Percentiles rank a stretch among this genome's conserved stretches.
phyloP scores from a whole-genome alignment of 2,113 vertebrate species.

The Sinocyclocheilus maitianheensis region DNA sequence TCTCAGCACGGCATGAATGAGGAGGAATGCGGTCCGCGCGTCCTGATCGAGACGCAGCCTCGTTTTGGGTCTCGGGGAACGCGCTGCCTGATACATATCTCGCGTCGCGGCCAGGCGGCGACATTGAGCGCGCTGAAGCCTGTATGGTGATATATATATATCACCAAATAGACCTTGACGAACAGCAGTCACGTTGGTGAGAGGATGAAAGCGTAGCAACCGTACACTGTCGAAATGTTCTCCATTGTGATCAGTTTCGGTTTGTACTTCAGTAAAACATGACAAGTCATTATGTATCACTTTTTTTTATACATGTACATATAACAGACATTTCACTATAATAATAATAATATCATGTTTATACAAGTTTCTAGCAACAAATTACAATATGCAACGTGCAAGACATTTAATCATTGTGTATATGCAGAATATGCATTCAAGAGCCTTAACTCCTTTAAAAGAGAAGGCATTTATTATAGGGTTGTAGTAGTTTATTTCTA shows the following conservation, averaged over 20 bases:
- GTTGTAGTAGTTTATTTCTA: background rate
- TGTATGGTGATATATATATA: background rate
- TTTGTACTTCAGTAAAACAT: background rate
- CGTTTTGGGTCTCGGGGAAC: constrained; percentile 68
- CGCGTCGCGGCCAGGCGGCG: constrained; percentile 71
- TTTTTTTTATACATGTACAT: too few relatives aligned
- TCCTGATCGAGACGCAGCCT: constrained; percentile 74
- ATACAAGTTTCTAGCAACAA: too few relatives aligned
- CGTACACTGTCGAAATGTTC: background rate
- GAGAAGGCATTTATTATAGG: background rate
- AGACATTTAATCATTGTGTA: too few relatives aligned
- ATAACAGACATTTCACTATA: too few relatives aligned
- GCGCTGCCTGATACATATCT: constrained; percentile 51
- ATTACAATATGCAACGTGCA: too few relatives aligned
- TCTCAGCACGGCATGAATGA: constrained; percentile 56
- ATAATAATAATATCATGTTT: too few relatives aligned
- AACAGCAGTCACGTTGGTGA: background rate
- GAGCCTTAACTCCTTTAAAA: too few relatives aligned
- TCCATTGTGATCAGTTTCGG: background rate
- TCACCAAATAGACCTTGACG: background rate
- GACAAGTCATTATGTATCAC: too few relatives aligned
- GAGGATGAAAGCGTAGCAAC: background rate
- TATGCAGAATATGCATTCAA: too few relatives aligned
- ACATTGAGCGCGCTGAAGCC: constrained; percentile 8
- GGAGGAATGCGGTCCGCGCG: constrained; percentile 76